Evolutionary conservation across 2,888 invertebrate genomes (phyloP).

Genomic region (Arge pagana): DNA sequence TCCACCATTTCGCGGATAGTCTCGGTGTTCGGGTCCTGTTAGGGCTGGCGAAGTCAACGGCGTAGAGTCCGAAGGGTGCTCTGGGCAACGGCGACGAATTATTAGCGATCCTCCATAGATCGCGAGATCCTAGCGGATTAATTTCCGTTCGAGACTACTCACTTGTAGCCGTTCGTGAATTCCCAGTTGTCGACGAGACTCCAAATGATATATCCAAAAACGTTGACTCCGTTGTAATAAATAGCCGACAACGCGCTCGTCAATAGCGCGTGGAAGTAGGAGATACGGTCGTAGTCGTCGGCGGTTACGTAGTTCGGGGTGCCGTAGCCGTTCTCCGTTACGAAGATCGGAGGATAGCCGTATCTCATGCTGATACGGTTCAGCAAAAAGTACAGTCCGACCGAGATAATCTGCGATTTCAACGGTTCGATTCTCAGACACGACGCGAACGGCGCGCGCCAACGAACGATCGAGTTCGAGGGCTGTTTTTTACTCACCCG

Average conservation of each 20-base stretch:
- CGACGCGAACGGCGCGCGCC: no score
- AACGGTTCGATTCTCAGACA: no score
- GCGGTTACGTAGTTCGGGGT: constrained; percentile 42
- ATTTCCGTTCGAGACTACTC: no score
- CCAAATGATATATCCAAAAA: constrained; percentile 65
- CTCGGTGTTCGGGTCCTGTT: constrained; percentile 67
- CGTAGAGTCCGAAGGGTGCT: constrained; percentile 70
- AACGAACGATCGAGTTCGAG: no score
- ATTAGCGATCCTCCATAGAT: no score
- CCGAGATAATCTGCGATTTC: constrained; percentile 51
- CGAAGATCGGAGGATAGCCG: constrained; percentile 47
- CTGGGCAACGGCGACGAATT: constrained; percentile 61
- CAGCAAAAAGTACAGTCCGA: constrained; percentile 54
- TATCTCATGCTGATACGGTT: constrained; percentile 54
- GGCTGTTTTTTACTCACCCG: no score
- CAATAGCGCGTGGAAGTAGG: no score
- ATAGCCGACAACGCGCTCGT: no score
- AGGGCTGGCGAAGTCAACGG: constrained; percentile 68
- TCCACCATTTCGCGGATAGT: constrained; percentile 65
- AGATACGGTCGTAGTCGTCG: constrained; percentile 39
- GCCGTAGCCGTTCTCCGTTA: constrained; percentile 57
- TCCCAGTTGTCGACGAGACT: constrained; percentile 71
- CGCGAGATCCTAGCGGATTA: no score
- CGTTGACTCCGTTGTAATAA: constrained; percentile 60
- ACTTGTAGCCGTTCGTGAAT: constrained; percentile 66